Conservation (phyloP, 1,140 invertebrate genomes). For the Propsilocerus akamusi region DNA sequence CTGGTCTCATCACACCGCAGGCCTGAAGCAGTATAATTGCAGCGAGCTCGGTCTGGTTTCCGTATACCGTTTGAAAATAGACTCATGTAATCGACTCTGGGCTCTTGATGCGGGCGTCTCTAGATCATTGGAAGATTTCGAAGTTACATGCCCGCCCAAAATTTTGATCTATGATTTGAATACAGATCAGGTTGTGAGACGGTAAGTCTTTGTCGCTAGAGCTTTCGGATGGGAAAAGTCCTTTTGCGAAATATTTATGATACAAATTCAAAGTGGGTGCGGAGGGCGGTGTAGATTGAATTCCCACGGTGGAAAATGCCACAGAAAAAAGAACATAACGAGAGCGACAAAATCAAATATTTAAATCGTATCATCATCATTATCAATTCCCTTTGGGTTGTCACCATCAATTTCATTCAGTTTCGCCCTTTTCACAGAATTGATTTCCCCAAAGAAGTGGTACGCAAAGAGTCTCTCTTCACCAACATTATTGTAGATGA, state of each 20-base stretch:
- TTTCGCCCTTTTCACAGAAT: conserved; percentile 11
- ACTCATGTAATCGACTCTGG: conserved; percentile 61
- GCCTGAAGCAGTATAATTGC: conserved; percentile 45
- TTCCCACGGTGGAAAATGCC: too few relatives aligned
- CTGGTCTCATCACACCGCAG: conserved; percentile 57
- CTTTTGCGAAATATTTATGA: too few relatives aligned
- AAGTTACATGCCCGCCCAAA: conserved; percentile 55
- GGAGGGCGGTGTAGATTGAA: too few relatives aligned
- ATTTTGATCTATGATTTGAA: conserved; percentile 57
- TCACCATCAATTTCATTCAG: not conserved
- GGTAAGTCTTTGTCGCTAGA: too few relatives aligned
- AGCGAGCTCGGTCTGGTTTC: conserved; percentile 51
- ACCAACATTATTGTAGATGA: conserved; percentile 64
- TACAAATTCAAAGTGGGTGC: too few relatives aligned
- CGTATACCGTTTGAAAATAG: conserved; percentile 49
- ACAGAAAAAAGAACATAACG: too few relatives aligned
- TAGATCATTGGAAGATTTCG: conserved; percentile 54
- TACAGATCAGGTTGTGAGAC: conserved; percentile 42
- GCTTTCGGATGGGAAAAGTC: too few relatives aligned
- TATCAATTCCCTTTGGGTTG: not conserved
- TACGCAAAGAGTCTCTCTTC: conserved; percentile 46
- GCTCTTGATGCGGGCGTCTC: conserved; percentile 46
- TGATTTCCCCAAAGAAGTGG: conserved; percentile 39
- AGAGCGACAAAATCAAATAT: too few relatives aligned
- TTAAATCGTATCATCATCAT: not conserved